phyloP scores from a whole-genome alignment of 2,888 invertebrate species.

The Drosophila kokeensis region DNA sequence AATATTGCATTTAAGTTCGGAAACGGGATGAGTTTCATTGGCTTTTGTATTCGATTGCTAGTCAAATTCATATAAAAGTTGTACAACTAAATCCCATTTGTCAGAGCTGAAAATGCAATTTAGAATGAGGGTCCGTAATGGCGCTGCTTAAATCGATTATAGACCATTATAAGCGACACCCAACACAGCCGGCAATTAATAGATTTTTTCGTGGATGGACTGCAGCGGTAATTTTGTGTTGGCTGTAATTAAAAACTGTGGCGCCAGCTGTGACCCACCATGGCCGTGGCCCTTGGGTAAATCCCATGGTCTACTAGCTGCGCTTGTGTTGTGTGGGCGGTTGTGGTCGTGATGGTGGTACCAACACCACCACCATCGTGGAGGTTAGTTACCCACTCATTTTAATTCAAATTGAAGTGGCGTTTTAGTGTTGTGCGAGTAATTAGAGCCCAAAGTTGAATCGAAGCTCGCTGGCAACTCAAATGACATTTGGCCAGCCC shows the following conservation, averaged over 20 bases:
- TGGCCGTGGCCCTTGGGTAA: slow-evolving; percentile 10
- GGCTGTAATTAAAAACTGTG: slow-evolving; percentile 77
- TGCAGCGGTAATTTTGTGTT: slow-evolving; percentile 70
- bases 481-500: slow-evolving; percentile 66
- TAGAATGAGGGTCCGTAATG: slow-evolving; percentile 52
- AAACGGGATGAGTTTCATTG: neutral
- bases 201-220: slow-evolving; percentile 52
- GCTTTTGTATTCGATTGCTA: neutral
- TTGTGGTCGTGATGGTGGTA: neutral
- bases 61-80: neutral
- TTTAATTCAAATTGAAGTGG: slow-evolving; percentile 79
- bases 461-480: slow-evolving; percentile 66
- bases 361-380: too few species aligned
- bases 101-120: slow-evolving; percentile 64
- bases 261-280: slow-evolving; percentile 71
- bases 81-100: slow-evolving; percentile 53
- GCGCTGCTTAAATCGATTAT: slow-evolving; percentile 71
- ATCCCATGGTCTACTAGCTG: slow-evolving; percentile 2
- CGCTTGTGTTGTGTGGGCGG: neutral
- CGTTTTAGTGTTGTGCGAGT: slow-evolving; percentile 74
- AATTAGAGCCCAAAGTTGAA: slow-evolving; percentile 75
- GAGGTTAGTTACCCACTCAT: slow-evolving; percentile 52
- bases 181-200: slow-evolving; percentile 65
- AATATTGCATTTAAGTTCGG: neutral
- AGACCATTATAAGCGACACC: slow-evolving; percentile 64